Evolutionary conservation across 2,888 invertebrate genomes (phyloP), one percentile per base, ranked within the genome.

Genomic region (Lasioglossum pauxillum): DNA sequence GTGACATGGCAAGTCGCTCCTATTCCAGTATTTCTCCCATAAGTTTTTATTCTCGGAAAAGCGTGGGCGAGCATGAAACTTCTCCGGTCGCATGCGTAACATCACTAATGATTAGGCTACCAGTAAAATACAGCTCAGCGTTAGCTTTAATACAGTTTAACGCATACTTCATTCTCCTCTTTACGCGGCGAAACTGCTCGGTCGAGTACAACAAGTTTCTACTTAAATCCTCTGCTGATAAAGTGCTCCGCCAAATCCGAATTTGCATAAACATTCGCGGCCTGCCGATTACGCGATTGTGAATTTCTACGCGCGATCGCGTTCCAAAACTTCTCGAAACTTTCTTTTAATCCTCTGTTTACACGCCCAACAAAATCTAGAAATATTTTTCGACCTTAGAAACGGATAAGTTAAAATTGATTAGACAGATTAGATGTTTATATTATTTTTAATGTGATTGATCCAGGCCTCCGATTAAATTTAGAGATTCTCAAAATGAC

Each of bases 211-310:
- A 27, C 27, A 60, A 60, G 64, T 64, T 64, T 31, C 64, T 16
- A 31, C 64, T 64, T 64, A 31, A 64, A 64, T 64, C 7, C 64
- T 31, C 16, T 27, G 5, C 5, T 27, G 64, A 64, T 64, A 64
- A 64, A 64, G 64, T 31, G 31, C 7, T 7, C 31, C 7, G 0
- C 31, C 64, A 31, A 64, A 64, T 16, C 64, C 27, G 31, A 64
- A 64, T 64, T 64, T 64, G 31, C 64, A 64, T 64, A 64, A 64
- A 64, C 64, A 64, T 64, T 27, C 27, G 31, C 64, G 7, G 31
- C 5, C 16, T 31, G 64, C 31, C n/a, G 64, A 64, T 31, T 64
- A 31, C 27, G 64, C 7, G 31, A 2, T 16, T 14, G 27, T 31
- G 53, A 10, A 23, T 53, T 53, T n/a, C n/a, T n/a, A n/a, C 53